Base-by-base conservation (phyloP, 2,797 vertebrate genomes). In the Muraenolepis orangiensis region DNA sequence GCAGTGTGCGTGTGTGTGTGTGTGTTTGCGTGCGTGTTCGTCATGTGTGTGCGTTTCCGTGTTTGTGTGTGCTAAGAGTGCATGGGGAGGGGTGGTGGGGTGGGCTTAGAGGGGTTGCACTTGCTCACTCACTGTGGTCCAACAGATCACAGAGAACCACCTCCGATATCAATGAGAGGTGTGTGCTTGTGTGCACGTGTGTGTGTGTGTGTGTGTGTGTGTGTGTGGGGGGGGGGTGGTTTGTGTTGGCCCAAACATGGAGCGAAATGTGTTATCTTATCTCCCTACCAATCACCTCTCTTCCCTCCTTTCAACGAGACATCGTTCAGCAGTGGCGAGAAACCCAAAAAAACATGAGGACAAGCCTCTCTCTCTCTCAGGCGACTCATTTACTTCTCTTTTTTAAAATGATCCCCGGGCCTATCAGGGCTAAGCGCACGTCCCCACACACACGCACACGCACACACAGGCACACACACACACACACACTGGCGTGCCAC, bases 111-210 rank as follows among this genome's bases (percentile, higher is more conserved):
- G 46, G 46, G 46, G 46, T 51, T 51, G 51, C 51, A 57, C n/a
- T 23, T 74, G 13, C 72, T 72, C 66, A 77, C 73, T 85, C 69
- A 81, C 76, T 79, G 73, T 82, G 83, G 82, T 86, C 84, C 84
- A 86, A 89, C 81, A 89, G 86, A 89, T 89, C 85, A 90, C 81
- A 90, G 80, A 87, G 89, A 91, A 81, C 84, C 86, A 85, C 86
- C 88, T n/a, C 86, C 89, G 85, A 85, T 29, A 31, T 66, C 29
- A 30, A 30, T 30, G 73, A 11, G 57, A 14, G 26, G 70, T 28
- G 68, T 61, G 67, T 74, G 51, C 61, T 75, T 6, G 10, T 72
- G 20, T 31, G 74, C 70, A 4, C 20, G 69, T 28, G 67, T 66
- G 64, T 75, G 61, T 68, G 75, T 11, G 10, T 72, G 29, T 31